Evolutionary conservation across 2,888 invertebrate species (phyloP), one percentile per base, ranked within the genome.

Genomic region (Agapostemon virescens): DNA sequence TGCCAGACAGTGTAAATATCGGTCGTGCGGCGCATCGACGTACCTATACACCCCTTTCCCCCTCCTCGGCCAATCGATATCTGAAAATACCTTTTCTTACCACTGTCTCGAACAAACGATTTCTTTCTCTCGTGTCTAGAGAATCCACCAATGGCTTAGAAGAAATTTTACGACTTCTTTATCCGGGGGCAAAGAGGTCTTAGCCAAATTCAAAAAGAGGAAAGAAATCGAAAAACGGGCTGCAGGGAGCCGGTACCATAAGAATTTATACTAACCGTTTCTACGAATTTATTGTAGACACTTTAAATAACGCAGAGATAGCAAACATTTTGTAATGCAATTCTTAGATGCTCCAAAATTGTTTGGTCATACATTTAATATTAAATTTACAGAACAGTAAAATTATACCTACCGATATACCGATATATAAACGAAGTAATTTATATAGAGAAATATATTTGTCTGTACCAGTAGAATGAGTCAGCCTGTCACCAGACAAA

Each of bases 1-100:
- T 49, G 38, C 61, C 23, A 40, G 66, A 49, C 42, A 42, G 75
- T 70, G 74, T 71, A 72, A 79, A 79, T 79, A 74, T 69, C 55
- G 66, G 23, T 20, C 0, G n/a, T 0, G 38, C n/a, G 9, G 30
- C 23, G 26, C 61, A 61, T 42, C 63, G 74, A 20, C 15, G 40
- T 26, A 52, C 42, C 75, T 33, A 67, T 67, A 74, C 45, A 20
- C 49, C n/a, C 2, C n/a, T n/a, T n/a, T 3, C 40, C 40, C 1
- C 40, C 13, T 13, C 69, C 38, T n/a, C n/a, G n/a, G n/a, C 23
- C 6, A 70, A 78, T 70, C 78, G 75, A 75, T 78, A 69, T 7
- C 26, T 2, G 33, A 11, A 33, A 33, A 20, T 61, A 30, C 61
- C 61, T 17, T 61, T 17, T 17, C 58, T 30, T 3, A 9, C 30